Evolutionary conservation across 2,113 vertebrate genomes (phyloP), one percentile per base, ranked within the genome.

Genomic region (Engystomops pustulosus): DNA sequence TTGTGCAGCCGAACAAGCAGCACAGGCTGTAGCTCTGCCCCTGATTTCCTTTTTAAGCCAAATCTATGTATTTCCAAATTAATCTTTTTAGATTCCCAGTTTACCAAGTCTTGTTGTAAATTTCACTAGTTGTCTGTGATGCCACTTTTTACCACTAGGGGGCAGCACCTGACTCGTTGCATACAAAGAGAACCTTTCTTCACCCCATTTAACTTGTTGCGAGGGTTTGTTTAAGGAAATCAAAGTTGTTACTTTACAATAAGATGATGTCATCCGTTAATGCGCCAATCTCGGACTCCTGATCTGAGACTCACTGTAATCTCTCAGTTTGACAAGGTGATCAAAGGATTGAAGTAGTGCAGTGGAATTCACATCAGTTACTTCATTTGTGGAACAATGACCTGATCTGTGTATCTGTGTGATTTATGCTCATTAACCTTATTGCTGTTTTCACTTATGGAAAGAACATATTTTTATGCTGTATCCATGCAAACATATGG

Each of bases 321-420:
- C 58, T 30, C 23, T 62, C 58, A 62, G 12, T 20, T 25, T 62
- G 58, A 62, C n/a, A 25, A 58, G 25, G 27, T 3, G 32, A 68
- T 68, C 30, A 62, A 62, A 62, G 25, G 25, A 30, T 12, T 15
- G 8, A 62, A 62, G 25, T 14, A 30, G 11, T 25, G 55, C n/a
- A 58, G n/a, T 55, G 25, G 3, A 62, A 15, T 62, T 58, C 53
- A 10, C 23, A 30, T 62, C 11, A 62, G 58, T 30, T 62, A 27
- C 58, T 62, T 62, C 58, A 27, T 62, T 62, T 62, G 11, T 62
- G 9, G 11, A 30, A 62, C 25, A 62, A 62, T 68, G 65, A 68
- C 0, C 15, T 68, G 65, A 68, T 34, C 32, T 18, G 30, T 9
- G 65, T 32, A 20, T 18, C 65, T 68, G 65, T 68, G 2, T 36